Evolutionary conservation across 2,113 vertebrate genomes (phyloP).

Genomic region (Nothocercus julius): DNA sequence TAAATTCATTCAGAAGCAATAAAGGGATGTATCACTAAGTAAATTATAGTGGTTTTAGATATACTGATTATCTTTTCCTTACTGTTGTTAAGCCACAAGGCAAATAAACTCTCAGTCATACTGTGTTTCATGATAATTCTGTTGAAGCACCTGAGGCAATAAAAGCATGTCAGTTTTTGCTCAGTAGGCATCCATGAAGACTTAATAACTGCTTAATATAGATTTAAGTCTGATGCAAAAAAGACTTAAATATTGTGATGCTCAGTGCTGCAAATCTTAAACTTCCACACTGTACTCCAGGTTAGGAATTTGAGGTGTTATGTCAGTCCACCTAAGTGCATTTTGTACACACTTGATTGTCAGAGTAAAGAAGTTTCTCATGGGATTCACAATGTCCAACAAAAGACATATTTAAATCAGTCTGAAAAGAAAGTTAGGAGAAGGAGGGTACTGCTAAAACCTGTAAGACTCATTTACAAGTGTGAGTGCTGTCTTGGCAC

Average conservation of each 20-base stretch:
- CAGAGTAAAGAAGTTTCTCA: background rate
- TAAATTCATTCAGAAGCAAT: conserved; percentile 12
- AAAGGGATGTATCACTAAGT: background rate
- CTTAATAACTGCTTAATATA: background rate
- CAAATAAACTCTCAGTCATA: background rate
- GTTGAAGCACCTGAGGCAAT: background rate
- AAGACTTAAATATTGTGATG: background rate
- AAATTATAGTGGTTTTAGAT: conserved; percentile 7
- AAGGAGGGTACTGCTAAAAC: background rate
- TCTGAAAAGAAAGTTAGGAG: background rate
- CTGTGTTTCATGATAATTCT: background rate
- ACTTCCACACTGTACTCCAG: background rate
- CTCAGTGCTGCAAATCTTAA: background rate
- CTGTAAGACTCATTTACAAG: background rate
- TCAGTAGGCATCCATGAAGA: background rate
- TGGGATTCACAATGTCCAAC: background rate
- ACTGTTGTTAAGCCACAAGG: background rate
- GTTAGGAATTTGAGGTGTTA: background rate
- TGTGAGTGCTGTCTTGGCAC: rapidly evolving
- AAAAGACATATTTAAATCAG: background rate
- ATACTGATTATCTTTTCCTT: background rate
- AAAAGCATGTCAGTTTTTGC: background rate
- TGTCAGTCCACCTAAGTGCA: background rate
- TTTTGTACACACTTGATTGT: background rate
- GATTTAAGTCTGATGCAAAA: background rate